Conservation (phyloP, 2,888 invertebrate genomes). For the Carpatolechia fugitivella region DNA sequence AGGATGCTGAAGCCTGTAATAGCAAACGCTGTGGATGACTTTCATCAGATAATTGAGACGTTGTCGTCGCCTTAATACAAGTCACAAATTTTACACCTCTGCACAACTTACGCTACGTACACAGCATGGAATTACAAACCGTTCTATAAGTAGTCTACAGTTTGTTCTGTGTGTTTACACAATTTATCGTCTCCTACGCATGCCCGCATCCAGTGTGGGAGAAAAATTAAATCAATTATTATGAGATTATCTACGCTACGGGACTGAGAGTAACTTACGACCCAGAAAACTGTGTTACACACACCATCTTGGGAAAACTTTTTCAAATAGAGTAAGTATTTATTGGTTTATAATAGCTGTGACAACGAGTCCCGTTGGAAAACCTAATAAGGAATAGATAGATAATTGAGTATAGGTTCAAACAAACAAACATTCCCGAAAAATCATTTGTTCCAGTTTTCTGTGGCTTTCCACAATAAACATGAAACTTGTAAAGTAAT, state of each 20-base stretch:
- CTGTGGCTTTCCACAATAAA: no score
- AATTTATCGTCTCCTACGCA: constrained; percentile 18
- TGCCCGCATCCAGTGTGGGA: constrained; percentile 13
- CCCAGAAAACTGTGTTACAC: background rate
- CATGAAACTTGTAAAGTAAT: no score
- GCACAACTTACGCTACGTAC: constrained; percentile 17
- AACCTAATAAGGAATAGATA: background rate
- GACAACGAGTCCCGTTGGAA: background rate
- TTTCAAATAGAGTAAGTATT: background rate
- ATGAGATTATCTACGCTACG: constrained; percentile 2
- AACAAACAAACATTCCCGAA: no score
- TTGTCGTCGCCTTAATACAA: no score
- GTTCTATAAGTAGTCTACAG: background rate
- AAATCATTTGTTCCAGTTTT: no score
- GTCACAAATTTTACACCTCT: no score
- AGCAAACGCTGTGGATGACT: no score
- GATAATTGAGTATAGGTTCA: no score
- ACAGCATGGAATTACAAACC: constrained; percentile 26
- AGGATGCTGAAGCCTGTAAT: no score
- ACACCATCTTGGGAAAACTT: background rate
- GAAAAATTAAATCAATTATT: constrained; percentile 14
- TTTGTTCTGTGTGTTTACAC: constrained; percentile 16
- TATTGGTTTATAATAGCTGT: background rate
- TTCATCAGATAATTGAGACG: no score
- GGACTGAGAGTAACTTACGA: background rate